Evolutionary conservation across 2,888 invertebrate species (phyloP), one percentile per base, ranked within the genome.

Genomic region (Oxystoma pomonae): DNA sequence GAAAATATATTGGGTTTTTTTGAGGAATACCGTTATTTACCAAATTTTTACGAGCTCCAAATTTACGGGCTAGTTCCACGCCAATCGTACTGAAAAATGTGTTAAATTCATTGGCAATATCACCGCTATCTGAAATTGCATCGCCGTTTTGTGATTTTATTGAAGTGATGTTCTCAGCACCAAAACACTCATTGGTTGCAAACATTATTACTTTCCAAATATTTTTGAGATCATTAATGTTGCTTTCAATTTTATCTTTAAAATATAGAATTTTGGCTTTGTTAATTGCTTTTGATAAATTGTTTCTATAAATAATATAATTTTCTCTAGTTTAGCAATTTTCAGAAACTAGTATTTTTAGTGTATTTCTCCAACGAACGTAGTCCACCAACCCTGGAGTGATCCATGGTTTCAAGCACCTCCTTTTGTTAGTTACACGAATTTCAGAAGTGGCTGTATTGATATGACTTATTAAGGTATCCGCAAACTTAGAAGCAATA

Each of bases 341-440:
- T 58, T 58, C 49, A 9, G 18, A 16, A 49, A 5, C 3, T 16
- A 2, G 2, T 17, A 35, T 16, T 57, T 58, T 16, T 49, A 58
- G 49, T 58, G 9, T 49, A 17, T 58, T 18, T 17, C 58, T 58
- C 12, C 49, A 9, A 49, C 49, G 9, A 18, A 58, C 49, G 17
- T 19, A 58, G 17, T 58, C 49, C n/a, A 58, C 18, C 18, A 58
- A 17, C 18, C 58, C 58, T 49, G 49, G 18, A 58, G 58, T 58
- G 12, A 58, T 58, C 49, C 58, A 58, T 17, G 18, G 49, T 17
- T 58, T 58, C 49, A 58, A 12, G 35, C 35, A 35, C 35, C 35
- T 35, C 12, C 3, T 35, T 35, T 35, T n/a, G n/a, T n/a, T n/a
- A n/a, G n/a, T n/a, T 35, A 35, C 35, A 35, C 12, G 3, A 7